Percentiles rank a stretch among this genome's conserved stretches.
Evolutionary conservation across 2,797 vertebrate species (phyloP).

Genomic region (Streptopelia turtur): DNA sequence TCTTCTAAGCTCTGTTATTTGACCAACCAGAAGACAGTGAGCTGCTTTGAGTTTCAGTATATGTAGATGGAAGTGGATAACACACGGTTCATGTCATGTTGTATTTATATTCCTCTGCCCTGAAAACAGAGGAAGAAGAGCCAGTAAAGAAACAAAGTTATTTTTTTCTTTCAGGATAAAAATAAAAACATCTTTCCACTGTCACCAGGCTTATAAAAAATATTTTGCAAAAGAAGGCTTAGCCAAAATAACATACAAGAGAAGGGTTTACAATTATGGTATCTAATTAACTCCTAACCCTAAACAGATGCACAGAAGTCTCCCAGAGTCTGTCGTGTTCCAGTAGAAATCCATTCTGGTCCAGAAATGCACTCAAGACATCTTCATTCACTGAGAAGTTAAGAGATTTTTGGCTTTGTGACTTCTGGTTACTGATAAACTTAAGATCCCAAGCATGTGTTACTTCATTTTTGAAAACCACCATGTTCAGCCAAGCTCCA

Average conservation of each 20-base stretch:
- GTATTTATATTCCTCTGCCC: neutral
- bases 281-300: slow-evolving; percentile 55
- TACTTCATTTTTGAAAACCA: slow-evolving; percentile 14
- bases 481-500: neutral
- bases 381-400: neutral
- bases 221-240: slow-evolving; percentile 41
- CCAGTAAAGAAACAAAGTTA: slow-evolving; percentile 7
- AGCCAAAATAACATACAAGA: slow-evolving; percentile 49
- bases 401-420: neutral
- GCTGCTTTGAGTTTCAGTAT: neutral
- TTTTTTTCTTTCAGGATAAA: slow-evolving; percentile 44
- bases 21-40: neutral
- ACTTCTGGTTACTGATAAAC: slow-evolving; percentile 13
- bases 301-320: neutral
- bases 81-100: neutral
- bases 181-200: slow-evolving; percentile 23
- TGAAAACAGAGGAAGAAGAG: slow-evolving; percentile 5
- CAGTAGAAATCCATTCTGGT: slow-evolving; percentile 7
- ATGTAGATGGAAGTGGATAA: neutral
- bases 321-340: neutral
- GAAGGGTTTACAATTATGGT: neutral
- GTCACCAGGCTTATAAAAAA: neutral
- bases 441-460: neutral
- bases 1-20: neutral
- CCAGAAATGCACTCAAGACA: neutral